Evolutionary conservation across 1,140 invertebrate genomes (phyloP).

Genomic region (Conus betulinus): DNA sequence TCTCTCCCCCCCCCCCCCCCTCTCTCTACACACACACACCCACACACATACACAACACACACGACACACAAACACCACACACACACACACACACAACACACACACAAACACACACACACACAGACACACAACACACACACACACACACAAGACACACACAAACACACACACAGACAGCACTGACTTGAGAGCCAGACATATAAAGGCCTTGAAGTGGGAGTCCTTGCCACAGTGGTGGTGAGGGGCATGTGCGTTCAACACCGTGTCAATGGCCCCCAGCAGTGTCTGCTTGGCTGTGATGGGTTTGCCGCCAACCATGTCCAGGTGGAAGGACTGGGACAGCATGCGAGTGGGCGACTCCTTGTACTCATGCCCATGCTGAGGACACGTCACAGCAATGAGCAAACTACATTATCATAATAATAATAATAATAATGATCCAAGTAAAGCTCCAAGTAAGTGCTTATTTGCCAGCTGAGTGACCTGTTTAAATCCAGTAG

Average conservation of each 20-base stretch:
- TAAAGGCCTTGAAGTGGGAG: conserved; percentile 98
- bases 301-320: conserved; percentile 90
- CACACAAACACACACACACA: not conserved
- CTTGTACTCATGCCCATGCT: conserved; percentile 91
- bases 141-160: not conserved
- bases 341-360: conserved; percentile 95
- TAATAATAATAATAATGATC: no score
- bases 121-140: not conserved
- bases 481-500: no score
- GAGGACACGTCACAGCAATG: conserved; percentile 38
- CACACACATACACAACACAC: not conserved
- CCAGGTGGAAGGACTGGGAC: conserved; percentile 98
- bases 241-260: conserved; percentile 91
- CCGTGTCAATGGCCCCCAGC: conserved; percentile 93
- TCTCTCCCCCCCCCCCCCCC: no score
- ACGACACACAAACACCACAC: not conserved
- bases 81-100: no score
- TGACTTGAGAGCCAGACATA: conserved; percentile 96
- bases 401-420: no score
- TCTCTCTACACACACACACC: not conserved
- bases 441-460: no score
- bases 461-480: no score
- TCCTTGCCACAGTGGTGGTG: conserved; percentile 96
- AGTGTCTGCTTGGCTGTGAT: conserved; percentile 94
- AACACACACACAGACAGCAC: conserved; percentile 68